Conservation (phyloP, 2,888 invertebrate genomes). For the Plagiodera versicolora region DNA sequence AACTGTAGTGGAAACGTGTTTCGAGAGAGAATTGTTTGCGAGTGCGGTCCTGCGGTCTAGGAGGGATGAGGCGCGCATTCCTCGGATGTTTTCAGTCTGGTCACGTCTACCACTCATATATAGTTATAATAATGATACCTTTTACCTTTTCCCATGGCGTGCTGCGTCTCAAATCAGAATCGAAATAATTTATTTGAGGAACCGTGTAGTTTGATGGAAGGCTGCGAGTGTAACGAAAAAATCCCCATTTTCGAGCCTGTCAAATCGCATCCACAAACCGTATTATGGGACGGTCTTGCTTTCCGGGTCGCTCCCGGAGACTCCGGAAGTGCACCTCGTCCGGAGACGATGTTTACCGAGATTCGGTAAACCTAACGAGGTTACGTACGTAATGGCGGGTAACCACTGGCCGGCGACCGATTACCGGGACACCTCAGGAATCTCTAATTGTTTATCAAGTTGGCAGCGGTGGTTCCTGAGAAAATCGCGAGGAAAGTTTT, state of each 20-base stretch:
- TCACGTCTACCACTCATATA: constrained; percentile 44
- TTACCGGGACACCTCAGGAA: constrained; percentile 38
- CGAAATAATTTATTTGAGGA: constrained; percentile 36
- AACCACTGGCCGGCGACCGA: constrained; percentile 40
- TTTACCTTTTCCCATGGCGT: constrained; percentile 40
- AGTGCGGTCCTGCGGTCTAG: background rate
- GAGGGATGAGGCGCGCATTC: constrained; percentile 36
- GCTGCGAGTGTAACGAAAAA: no score
- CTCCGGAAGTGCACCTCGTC: constrained; percentile 41
- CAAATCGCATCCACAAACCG: background rate
- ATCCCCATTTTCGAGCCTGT: background rate
- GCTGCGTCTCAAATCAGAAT: constrained; percentile 43
- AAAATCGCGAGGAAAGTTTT: no score
- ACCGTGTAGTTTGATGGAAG: constrained; percentile 35
- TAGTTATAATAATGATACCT: constrained; percentile 47
- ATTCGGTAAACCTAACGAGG: constrained; percentile 48
- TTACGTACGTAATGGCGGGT: constrained; percentile 52
- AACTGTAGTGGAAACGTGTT: no score
- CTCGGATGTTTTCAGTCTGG: constrained; percentile 42
- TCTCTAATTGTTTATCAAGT: constrained; percentile 41
- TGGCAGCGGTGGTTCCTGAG: no score
- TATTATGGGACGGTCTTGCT: background rate
- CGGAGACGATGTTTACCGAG: constrained; percentile 46
- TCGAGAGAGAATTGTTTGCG: no score
- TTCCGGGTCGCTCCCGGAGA: background rate